Evolutionary conservation across 2,797 vertebrate species (phyloP), one percentile per base, ranked within the genome.

Genomic region (Xerus rutilus): DNA sequence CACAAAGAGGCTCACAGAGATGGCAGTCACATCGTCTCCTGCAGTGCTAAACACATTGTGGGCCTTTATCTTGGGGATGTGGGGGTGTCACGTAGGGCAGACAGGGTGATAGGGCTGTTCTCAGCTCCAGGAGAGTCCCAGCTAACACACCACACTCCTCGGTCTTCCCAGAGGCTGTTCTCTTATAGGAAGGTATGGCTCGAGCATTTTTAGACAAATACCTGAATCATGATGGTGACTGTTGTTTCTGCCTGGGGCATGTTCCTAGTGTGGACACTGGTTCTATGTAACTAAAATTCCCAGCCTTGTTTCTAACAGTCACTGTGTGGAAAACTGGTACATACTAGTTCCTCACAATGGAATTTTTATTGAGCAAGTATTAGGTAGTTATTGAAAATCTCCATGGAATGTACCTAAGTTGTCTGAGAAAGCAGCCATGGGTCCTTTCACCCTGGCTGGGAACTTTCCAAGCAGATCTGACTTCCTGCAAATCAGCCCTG

Each of bases 361-460:
- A 96, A 90, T 94, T 96, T 97, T 96, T 96, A 97, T 96, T 77
- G 94, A 96, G 96, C 77, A 93, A 95, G 76, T 72, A 97, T 86
- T 67, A 95, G 90, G 74, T 39, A 43, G 74, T 92, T 81, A 88
- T 84, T 96, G 96, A 97, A 97, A 95, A 96, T 3, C 12, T 87
- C 73, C 72, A 57, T 0, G 3, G 32, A 97, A 92, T 47, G 93
- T 76, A 93, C 90, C 93, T 45, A 70, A 95, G 94, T 65, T 93
- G 52, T 87, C 59, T 95, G n/a, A 62, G 0, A 57, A 94, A 96
- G 96, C 86, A 88, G 45, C 39, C 30, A 30, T 9, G 49, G 70
- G n/a, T 79, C 70, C 84, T 94, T 94, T 95, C 32, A 77, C 9
- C 69, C 86, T 89, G 17, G 49, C 59, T 74, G 89, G 94, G 76